These are phyloP conservation scores for Mus musculus DNA, from an alignment of 2,113 vertebrate species.

Conservation along the genomic window DNA sequence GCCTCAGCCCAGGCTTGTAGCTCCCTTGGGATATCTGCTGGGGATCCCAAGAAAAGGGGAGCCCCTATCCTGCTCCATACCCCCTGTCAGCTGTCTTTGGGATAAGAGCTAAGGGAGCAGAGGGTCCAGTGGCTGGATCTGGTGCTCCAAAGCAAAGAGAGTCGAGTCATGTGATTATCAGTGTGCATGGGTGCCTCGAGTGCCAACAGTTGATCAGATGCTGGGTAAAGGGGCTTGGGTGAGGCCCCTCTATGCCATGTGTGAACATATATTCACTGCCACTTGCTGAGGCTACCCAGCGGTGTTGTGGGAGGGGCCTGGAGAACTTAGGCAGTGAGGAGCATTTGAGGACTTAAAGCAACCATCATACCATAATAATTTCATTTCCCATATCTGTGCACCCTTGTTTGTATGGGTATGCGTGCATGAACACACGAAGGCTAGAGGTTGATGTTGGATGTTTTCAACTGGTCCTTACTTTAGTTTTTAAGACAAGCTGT, in stretches of 20 bases:
- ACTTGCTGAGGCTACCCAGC: background rate
- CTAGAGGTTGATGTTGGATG: background rate
- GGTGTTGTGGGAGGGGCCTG: accelerated
- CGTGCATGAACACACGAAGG: too few relatives aligned
- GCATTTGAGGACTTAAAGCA: background rate
- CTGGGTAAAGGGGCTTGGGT: background rate
- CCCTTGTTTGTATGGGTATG: background rate
- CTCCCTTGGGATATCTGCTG: background rate
- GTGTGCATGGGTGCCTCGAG: background rate
- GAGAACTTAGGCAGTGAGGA: background rate
- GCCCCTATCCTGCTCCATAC: accelerated
- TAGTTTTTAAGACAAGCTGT: background rate
- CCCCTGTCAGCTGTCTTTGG: background rate
- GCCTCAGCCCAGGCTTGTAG: background rate
- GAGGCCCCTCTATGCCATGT: background rate
- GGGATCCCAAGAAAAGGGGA: background rate
- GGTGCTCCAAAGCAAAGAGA: background rate
- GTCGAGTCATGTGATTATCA: background rate
- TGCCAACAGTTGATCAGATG: background rate
- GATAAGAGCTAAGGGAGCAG: background rate
- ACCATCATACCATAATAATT: background rate
- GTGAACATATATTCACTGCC: background rate
- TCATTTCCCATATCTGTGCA: background rate
- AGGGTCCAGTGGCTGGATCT: background rate
- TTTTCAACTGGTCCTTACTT: background rate